Conservation (phyloP, 2,888 invertebrate genomes). For the Erebia palarica region DNA sequence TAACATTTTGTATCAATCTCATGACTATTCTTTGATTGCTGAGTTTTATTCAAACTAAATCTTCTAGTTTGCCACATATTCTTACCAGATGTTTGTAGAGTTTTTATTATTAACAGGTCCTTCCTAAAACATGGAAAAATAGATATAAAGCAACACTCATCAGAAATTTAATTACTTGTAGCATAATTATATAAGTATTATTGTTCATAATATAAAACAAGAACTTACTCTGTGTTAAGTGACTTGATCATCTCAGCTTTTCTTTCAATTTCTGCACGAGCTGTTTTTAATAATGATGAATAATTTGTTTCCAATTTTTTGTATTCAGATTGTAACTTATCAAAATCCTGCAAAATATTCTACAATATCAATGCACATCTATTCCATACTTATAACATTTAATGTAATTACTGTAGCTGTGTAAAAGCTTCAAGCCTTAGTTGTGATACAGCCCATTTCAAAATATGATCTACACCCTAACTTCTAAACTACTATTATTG, state of each 20-base stretch:
- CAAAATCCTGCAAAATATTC: slow-evolving; percentile 77
- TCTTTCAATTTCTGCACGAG: slow-evolving; percentile 68
- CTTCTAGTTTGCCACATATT: slow-evolving; percentile 25
- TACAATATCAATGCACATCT: slow-evolving; percentile 73
- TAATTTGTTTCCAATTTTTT: slow-evolving; percentile 65
- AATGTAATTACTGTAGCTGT: background rate
- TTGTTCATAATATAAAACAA: slow-evolving; percentile 10
- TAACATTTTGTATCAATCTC: slow-evolving; percentile 21
- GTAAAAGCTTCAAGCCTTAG: too few species aligned
- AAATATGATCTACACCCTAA: too few species aligned
- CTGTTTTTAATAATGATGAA: slow-evolving; percentile 70
- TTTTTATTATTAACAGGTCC: slow-evolving; percentile 59
- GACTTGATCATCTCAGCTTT: slow-evolving; percentile 65
- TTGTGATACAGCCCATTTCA: too few species aligned
- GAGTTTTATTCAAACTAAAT: slow-evolving; percentile 2
- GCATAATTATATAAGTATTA: too few species aligned
- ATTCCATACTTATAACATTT: slow-evolving; percentile 44
- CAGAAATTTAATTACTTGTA: too few species aligned
- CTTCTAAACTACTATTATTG: too few species aligned
- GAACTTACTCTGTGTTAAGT: slow-evolving; percentile 67
- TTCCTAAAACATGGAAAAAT: slow-evolving; percentile 56
- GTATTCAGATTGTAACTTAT: slow-evolving; percentile 60
- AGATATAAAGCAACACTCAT: background rate
- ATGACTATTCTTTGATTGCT: slow-evolving; percentile 15
- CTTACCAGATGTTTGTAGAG: slow-evolving; percentile 52